Conservation (phyloP, 2,113 vertebrate genomes). For the Oryzias melastigma region DNA sequence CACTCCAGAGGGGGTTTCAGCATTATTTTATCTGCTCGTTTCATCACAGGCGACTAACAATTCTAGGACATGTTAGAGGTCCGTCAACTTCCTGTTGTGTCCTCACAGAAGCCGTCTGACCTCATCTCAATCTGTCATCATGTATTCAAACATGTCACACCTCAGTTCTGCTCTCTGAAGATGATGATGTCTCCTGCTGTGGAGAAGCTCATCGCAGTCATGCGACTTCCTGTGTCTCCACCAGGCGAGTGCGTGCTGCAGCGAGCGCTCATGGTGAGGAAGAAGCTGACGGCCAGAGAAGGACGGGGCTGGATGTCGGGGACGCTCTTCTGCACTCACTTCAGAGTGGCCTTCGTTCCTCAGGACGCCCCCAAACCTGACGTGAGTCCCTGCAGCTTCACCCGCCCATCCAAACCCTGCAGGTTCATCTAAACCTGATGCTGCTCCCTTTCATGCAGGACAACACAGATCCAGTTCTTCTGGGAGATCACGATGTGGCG, state of each 20-base stretch:
- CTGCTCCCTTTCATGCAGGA: constrained; percentile 56
- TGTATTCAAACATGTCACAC: too few relatives aligned
- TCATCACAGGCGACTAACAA: constrained; percentile 11
- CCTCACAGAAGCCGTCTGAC: background rate
- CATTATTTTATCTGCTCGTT: background rate
- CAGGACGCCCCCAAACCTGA: constrained; percentile 75
- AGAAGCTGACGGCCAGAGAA: constrained; percentile 76
- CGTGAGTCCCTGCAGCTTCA: constrained; percentile 52
- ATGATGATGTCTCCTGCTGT: too few relatives aligned
- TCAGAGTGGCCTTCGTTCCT: constrained; percentile 85
- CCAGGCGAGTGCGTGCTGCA: constrained; percentile 78
- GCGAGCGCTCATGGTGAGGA: constrained; percentile 77
- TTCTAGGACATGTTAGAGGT: constrained; percentile 17
- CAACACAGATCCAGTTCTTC: constrained; percentile 74
- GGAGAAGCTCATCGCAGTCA: background rate
- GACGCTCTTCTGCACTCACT: constrained; percentile 86
- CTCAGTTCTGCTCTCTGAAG: too few relatives aligned
- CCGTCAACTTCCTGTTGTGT: constrained; percentile 46
- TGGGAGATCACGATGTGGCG: constrained; percentile 84
- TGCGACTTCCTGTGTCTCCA: background rate
- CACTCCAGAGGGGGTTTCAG: too few relatives aligned
- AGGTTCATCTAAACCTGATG: background rate
- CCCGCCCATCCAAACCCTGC: background rate
- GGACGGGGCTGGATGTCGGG: constrained; percentile 81
- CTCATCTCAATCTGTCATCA: background rate